Evolutionary conservation across 2,113 vertebrate genomes (phyloP).

Genomic region (Ranitomeya variabilis): DNA sequence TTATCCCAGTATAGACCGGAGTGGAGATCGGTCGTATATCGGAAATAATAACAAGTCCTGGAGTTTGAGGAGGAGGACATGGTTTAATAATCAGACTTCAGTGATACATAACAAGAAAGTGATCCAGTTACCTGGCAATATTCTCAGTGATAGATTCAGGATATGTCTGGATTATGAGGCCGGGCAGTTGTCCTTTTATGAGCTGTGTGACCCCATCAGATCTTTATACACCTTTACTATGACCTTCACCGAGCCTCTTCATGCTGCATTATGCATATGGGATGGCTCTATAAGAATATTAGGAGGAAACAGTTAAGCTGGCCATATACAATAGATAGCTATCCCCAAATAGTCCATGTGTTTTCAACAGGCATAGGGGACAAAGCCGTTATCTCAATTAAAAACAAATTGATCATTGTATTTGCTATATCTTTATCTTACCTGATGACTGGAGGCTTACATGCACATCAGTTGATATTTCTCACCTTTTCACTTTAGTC

Average conservation of each 20-base stretch:
- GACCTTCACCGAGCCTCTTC: neutral
- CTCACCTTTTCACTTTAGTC: too few species aligned
- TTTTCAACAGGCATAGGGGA: too few species aligned
- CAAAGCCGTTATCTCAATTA: too few species aligned
- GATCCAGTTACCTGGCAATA: neutral
- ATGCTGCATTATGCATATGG: neutral
- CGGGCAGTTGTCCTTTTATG: neutral
- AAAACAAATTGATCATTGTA: too few species aligned
- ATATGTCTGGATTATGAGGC: conserved; percentile 3
- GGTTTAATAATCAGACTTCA: neutral
- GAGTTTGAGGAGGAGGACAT: neutral
- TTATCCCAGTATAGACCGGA: conserved; percentile 5
- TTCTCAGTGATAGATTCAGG: neutral
- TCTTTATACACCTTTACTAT: neutral
- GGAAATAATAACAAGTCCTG: neutral
- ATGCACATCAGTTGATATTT: too few species aligned
- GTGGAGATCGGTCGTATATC: neutral
- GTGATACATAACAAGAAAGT: neutral
- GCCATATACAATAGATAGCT: too few species aligned
- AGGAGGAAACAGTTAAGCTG: neutral
- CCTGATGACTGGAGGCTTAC: too few species aligned
- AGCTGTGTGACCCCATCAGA: conserved; percentile 22
- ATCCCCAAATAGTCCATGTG: too few species aligned
- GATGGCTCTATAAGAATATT: neutral
- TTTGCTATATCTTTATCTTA: too few species aligned